Base-by-base conservation (phyloP, 2,888 invertebrate species). In the Stenoptilia bipunctidactyla region DNA sequence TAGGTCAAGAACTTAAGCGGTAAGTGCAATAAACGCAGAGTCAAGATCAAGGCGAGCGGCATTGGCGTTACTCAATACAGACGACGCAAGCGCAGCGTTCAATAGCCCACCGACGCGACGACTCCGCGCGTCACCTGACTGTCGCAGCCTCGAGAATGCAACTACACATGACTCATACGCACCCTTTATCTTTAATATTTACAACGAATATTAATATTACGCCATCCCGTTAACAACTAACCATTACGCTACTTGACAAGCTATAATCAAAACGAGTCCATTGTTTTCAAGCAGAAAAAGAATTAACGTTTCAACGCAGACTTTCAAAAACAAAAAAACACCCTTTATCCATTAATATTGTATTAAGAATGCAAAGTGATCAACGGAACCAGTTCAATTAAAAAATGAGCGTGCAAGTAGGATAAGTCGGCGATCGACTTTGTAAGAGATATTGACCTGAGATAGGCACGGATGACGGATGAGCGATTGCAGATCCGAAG, bases 381-480 rank as follows among this genome's bases (percentile, higher is more conserved):
- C 50, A 51, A 52, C 44, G 39, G 52, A 73, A 77, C 74, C 63
- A 51, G 75, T 75, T 71, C 56, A 40, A 66, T 71, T 65, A 65
- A 67, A 10, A 72, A 71, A 65, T 67, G 64, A 68, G 61, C 61
- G 56, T 59, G 49, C 53, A 57, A 55, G 55, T 61, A 61, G 51
- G 20, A 20, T 20, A 20, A 20, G n/a, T n/a, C n/a, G 20, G 4
- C 56, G 57, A 65, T 72, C 58, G 61, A 66, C 66, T 68, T 65
- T 66, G 58, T 56, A 66, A 70, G 66, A 79, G 75, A 77, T 77
- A 76, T 76, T 79, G 79, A 80, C 76, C 77, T 61, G 68, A 48
- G 55, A 53, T 57, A 43, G 61, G 70, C 67, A 64, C 69, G 66
- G 76, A 68, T 64, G 69, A 61, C 68, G 63, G 69, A 73, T 79